Conservation (phyloP, 2,113 vertebrate genomes). For the Laterallus jamaicensis region DNA sequence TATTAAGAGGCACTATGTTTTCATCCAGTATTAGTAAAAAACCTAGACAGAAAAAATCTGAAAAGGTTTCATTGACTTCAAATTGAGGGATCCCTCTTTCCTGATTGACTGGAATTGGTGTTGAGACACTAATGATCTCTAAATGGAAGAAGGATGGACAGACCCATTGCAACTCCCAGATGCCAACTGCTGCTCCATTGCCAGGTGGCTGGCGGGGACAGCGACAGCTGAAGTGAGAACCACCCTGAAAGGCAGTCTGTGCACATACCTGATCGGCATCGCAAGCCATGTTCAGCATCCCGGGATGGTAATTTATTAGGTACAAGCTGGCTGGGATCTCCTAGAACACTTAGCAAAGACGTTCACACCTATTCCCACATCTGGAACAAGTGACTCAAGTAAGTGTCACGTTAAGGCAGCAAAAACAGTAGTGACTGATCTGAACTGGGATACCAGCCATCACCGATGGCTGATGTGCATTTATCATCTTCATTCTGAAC, state of each 20-base stretch:
- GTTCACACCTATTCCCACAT: background rate
- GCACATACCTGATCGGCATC: background rate
- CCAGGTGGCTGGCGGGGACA: background rate
- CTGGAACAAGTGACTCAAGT: background rate
- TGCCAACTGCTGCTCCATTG: background rate
- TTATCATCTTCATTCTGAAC: background rate
- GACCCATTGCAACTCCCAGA: background rate
- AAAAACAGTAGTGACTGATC: background rate
- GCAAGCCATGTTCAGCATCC: background rate
- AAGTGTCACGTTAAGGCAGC: background rate
- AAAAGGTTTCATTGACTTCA: background rate
- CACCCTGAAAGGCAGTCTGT: background rate
- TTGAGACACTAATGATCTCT: background rate
- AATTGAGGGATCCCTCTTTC: background rate
- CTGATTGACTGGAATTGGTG: background rate
- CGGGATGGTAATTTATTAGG: background rate
- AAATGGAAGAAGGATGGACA: background rate
- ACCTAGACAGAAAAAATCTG: background rate
- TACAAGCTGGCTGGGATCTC: background rate
- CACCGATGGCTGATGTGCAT: background rate
- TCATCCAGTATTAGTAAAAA: background rate
- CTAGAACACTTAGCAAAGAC: background rate
- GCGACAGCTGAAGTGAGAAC: background rate
- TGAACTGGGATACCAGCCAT: background rate
- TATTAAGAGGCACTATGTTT: background rate